Evolutionary conservation across 1,140 invertebrate genomes (phyloP).

Genomic region (Battus philenor): DNA sequence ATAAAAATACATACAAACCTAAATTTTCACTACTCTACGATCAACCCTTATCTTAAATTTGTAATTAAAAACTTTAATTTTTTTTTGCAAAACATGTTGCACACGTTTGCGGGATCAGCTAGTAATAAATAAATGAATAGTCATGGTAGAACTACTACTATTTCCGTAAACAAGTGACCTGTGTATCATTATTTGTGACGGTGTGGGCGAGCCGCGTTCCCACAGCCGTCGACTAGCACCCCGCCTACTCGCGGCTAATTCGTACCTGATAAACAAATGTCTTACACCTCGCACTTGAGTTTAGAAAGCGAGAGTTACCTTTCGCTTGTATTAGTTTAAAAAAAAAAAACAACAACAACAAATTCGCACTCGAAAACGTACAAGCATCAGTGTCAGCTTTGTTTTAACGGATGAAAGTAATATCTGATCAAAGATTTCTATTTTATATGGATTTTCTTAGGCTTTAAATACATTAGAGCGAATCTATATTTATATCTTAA

Average conservation of each 20-base stretch:
- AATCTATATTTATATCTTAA: too few relatives aligned
- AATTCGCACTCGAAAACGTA: conserved; percentile 2
- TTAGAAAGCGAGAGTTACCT: conserved; percentile 22
- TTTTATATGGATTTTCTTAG: too few relatives aligned
- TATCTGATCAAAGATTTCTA: too few relatives aligned
- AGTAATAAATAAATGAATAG: too few relatives aligned
- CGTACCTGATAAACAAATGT: conserved; percentile 8
- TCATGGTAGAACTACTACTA: too few relatives aligned
- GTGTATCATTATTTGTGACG: background rate
- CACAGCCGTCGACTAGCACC: conserved; percentile 5
- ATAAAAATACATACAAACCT: too few relatives aligned
- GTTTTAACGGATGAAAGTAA: background rate
- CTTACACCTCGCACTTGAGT: conserved; percentile 11
- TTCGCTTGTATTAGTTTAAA: conserved; percentile 15
- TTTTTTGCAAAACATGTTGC: too few relatives aligned
- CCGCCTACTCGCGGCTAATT: conserved; percentile 10
- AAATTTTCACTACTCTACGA: too few relatives aligned
- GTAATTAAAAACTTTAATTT: too few relatives aligned
- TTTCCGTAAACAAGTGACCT: conserved; percentile 3
- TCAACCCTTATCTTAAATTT: too few relatives aligned
- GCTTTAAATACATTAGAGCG: too few relatives aligned
- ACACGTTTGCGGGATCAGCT: too few relatives aligned
- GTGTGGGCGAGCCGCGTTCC: background rate
- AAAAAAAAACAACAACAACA: conserved; percentile 4
- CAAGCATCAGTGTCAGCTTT: background rate